Conservation (phyloP, 1,140 invertebrate genomes). For the Drosophila pseudoobscura region DNA sequence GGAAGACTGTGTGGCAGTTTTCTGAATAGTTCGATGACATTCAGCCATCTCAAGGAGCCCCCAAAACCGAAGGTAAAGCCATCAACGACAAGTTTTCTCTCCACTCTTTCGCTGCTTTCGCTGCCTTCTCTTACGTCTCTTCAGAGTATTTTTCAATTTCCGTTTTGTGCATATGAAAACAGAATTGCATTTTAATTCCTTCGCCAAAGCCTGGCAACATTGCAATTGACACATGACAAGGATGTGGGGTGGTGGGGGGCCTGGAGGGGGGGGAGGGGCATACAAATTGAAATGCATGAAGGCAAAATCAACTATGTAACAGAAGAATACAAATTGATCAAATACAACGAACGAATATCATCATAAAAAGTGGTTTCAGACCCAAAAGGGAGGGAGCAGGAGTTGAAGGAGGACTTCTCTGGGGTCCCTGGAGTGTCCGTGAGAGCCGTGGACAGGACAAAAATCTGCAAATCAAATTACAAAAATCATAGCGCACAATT, state of each 20-base stretch:
- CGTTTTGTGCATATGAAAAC: constrained; percentile 68
- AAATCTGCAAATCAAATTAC: constrained; percentile 82
- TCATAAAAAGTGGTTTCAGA: constrained; percentile 60
- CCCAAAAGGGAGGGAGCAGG: constrained; percentile 10
- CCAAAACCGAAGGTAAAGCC: constrained; percentile 7
- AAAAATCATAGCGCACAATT: constrained; percentile 79
- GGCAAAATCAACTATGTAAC: constrained; percentile 71
- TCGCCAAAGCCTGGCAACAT: constrained; percentile 32
- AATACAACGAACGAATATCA: constrained; percentile 59
- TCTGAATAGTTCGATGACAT: constrained; percentile 31
- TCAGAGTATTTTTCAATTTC: constrained; percentile 63
- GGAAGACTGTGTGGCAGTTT: constrained; percentile 28
- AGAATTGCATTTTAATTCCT: constrained; percentile 77
- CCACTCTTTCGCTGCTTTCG: too few relatives aligned
- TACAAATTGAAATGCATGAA: constrained; percentile 75
- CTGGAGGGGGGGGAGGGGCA: background rate
- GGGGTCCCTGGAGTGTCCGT: constrained; percentile 38
- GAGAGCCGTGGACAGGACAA: constrained; percentile 6
- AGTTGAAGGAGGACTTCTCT: too few relatives aligned
- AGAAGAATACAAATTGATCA: constrained; percentile 80
- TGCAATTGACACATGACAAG: constrained; percentile 78
- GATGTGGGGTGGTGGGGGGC: constrained; percentile 8
- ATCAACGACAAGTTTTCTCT: constrained; percentile 26
- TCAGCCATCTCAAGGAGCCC: constrained; percentile 2
- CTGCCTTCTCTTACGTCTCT: too few relatives aligned